Evolutionary conservation across 1,140 invertebrate genomes (phyloP).

Genomic region (Pogonomyrmex californicus): DNA sequence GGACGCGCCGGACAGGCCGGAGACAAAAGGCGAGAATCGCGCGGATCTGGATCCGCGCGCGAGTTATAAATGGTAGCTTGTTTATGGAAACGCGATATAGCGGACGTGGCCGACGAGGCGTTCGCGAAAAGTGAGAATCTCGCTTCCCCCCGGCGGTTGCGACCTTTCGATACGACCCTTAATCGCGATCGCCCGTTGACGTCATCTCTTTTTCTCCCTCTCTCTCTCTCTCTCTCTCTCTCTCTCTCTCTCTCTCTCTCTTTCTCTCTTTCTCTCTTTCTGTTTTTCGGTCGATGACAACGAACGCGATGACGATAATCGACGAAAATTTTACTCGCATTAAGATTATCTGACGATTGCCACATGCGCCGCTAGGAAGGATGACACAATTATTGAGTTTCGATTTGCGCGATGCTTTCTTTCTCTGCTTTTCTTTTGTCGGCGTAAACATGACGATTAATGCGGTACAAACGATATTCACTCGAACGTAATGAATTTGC

Average conservation of each 20-base stretch:
- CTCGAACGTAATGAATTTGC: background rate
- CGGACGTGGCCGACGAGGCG: background rate
- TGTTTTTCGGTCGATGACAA: background rate
- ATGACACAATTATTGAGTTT: slow-evolving; percentile 47
- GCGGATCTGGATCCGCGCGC: slow-evolving; percentile 1
- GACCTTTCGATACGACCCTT: too few relatives aligned
- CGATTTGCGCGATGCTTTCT: background rate
- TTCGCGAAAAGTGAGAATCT: slow-evolving; percentile 27
- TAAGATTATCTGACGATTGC: slow-evolving; percentile 41
- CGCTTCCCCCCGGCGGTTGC: background rate
- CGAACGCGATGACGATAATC: slow-evolving; percentile 36
- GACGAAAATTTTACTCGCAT: slow-evolving; percentile 16
- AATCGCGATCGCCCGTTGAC: background rate
- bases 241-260: background rate
- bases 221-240: too few relatives aligned
- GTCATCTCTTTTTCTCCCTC: background rate
- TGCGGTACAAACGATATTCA: background rate
- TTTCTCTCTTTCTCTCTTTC: background rate
- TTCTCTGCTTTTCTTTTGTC: background rate
- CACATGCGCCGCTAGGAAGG: background rate
- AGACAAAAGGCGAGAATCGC: slow-evolving; percentile 68
- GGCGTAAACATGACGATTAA: background rate
- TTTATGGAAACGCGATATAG: slow-evolving; percentile 67
- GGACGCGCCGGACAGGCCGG: slow-evolving; percentile 36
- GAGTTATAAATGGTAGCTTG: slow-evolving; percentile 59